These are phyloP conservation scores for Apteryx mantelli DNA, from an alignment of 2,113 vertebrate genomes.

Conservation along the genomic window DNA sequence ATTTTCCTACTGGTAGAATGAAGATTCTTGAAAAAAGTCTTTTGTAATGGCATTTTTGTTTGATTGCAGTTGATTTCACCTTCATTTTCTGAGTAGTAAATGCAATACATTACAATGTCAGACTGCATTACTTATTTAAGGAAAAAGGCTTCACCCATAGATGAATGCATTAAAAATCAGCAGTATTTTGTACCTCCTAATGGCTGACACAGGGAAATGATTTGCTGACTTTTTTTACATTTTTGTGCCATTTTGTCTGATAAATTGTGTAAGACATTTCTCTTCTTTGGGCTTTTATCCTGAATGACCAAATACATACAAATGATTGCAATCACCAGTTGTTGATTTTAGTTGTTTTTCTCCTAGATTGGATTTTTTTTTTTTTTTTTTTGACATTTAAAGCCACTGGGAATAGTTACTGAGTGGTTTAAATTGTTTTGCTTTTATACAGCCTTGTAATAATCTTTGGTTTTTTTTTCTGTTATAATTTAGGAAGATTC, in stretches of 20 bases:
- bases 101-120: not conserved
- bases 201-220: not conserved
- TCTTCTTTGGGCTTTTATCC: slow-evolving; percentile 7
- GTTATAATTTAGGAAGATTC: not conserved
- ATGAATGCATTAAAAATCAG: slow-evolving; percentile 51
- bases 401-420: not conserved
- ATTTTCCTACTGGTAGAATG: not conserved
- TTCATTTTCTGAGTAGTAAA: not conserved
- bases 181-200: not conserved
- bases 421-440: slow-evolving; percentile 9
- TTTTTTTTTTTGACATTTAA: not conserved
- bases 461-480: not conserved
- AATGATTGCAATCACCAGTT: slow-evolving; percentile 34
- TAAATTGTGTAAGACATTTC: slow-evolving; percentile 2
- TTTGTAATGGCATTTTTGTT: not conserved
- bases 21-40: not conserved
- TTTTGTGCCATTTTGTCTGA: not conserved
- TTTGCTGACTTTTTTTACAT: slow-evolving; percentile 16
- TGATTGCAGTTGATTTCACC: slow-evolving; percentile 19
- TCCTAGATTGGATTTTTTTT: not conserved
- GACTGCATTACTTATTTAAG: not conserved
- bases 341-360: slow-evolving; percentile 36
- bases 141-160: not conserved
- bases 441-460: not conserved
- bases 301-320: slow-evolving; percentile 1